Evolutionary conservation across 2,888 invertebrate species (phyloP), one percentile per base, ranked within the genome.

Genomic region (Dryocosmus kuriphilus): DNA sequence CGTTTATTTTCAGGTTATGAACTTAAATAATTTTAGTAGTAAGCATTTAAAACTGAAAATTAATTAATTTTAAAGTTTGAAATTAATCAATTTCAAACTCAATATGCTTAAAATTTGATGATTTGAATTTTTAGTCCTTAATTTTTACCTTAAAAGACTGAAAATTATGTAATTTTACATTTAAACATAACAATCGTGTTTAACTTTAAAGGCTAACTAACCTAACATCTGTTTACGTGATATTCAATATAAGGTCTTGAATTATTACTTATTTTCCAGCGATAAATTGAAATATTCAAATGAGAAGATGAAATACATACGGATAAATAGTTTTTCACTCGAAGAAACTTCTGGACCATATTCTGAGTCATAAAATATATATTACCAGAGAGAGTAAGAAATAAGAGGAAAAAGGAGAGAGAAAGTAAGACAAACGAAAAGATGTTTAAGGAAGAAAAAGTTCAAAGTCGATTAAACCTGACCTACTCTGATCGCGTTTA

Each of bases 381-480:
- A 27, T 16, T 1, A 27, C 11, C 35, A 35, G 63, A 35, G 63
- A 63, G 63, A 38, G 35, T 38, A 35, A 22, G 35, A 63, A 63
- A n/a, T 35, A 82, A 83, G 84, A 83, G 84, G 84, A 85, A 86
- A 85, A 82, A 85, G 83, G 84, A 83, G 83, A 85, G 83, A 88
- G 86, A 86, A 86, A 88, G 84, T 82, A 84, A 75, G 82, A 78
- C 55, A 8, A 38, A 57, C 16, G 14, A 61, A 71, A 46, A 76
- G 41, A 51, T 74, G 62, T 19, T 51, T 19, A 38, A 32, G 73
- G 11, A 35, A 30, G 71, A 63, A 67, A 75, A 73, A 75, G 75
- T 75, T 74, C 79, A 11, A 63, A 63, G 35, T 6, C n/a, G 35
- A 63, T 38, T 63, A 35, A 63, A 63, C 32, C n/a, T 63, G 63